Evolutionary conservation across 2,888 invertebrate genomes (phyloP).

Genomic region (Clusia tigrina): DNA sequence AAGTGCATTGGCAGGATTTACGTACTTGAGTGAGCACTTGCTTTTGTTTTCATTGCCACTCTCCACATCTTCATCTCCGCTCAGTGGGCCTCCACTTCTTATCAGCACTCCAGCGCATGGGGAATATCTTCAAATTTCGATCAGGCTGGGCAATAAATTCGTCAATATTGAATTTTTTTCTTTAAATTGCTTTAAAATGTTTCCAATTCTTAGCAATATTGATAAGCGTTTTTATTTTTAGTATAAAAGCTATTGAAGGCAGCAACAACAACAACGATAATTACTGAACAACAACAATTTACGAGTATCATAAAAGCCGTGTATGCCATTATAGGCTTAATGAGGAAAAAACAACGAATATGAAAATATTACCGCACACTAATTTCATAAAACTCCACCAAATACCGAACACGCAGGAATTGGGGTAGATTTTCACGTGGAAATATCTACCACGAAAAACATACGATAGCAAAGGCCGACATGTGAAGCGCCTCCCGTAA

Average conservation of each 20-base stretch:
- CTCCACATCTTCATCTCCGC: neutral
- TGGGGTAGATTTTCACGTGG: constrained; percentile 27
- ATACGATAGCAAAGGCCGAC: constrained; percentile 4
- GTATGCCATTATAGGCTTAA: constrained; percentile 15
- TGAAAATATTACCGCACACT: constrained; percentile 14
- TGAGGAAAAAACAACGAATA: constrained; percentile 2
- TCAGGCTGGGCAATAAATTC: constrained; percentile 39
- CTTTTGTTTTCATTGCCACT: constrained; percentile 7
- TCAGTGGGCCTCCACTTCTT: neutral
- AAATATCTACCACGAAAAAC: constrained; percentile 28
- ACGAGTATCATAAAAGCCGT: neutral
- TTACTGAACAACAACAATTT: neutral
- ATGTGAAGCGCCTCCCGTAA: neutral
- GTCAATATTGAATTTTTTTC: constrained; percentile 34
- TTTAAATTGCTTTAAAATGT: neutral
- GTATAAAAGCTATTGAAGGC: neutral
- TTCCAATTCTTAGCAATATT: constrained; percentile 4
- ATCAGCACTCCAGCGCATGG: neutral
- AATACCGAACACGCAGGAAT: constrained; percentile 4
- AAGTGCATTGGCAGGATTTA: neutral
- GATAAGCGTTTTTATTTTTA: constrained; percentile 26
- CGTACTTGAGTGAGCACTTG: neutral
- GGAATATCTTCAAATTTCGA: constrained; percentile 30
- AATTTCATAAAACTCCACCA: constrained; percentile 18
- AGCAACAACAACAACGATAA: constrained; percentile 7